phyloP scores from a whole-genome alignment of 2,888 invertebrate species.

The Nemotelus nigrinus region DNA sequence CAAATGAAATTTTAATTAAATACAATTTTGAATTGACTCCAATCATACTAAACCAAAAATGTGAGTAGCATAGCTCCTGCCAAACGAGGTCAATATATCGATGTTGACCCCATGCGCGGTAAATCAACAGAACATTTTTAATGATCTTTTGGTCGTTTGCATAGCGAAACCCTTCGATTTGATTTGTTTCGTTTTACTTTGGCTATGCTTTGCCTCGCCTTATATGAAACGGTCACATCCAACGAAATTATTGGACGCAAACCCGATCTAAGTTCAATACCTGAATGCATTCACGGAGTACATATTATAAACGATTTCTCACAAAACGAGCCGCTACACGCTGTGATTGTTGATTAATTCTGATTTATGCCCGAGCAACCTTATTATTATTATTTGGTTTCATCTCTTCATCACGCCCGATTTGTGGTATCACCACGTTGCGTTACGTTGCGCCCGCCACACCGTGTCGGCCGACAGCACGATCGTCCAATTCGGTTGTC shows the following conservation, averaged over 20 bases:
- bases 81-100: conserved; percentile 24
- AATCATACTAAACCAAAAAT: no score
- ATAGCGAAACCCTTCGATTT: not conserved
- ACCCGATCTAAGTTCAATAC: conserved; percentile 29
- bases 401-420: conserved; percentile 44
- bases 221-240: conserved; percentile 23
- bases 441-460: not conserved
- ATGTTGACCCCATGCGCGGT: conserved; percentile 20
- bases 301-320: conserved; percentile 32
- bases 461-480: not conserved
- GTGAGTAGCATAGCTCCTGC: no score
- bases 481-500: no score
- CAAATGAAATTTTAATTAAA: no score
- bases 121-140: conserved; percentile 21
- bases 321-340: conserved; percentile 41
- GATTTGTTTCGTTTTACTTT: not conserved
- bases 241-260: not conserved
- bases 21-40: no score
- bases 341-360: conserved; percentile 46
- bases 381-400: conserved; percentile 43
- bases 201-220: not conserved
- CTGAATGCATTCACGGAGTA: not conserved
- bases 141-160: conserved; percentile 6
- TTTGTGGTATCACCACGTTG: conserved; percentile 10
- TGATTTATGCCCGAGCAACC: conserved; percentile 40